These are phyloP conservation scores for Peucedramus taeniatus DNA, from an alignment of 2,113 vertebrate genomes.

Conservation along the genomic window DNA sequence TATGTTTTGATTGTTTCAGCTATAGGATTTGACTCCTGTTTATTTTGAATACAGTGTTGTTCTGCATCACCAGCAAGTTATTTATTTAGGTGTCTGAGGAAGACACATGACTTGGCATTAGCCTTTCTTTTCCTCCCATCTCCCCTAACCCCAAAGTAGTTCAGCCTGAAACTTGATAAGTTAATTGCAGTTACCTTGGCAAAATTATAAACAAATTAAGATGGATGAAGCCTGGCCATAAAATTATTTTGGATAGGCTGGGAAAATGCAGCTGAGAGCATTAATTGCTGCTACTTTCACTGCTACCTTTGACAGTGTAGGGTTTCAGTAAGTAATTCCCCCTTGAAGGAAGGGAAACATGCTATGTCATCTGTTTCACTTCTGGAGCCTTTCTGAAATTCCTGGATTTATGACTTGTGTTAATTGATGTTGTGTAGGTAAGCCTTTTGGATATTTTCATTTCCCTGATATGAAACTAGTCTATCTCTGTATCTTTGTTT, in stretches of 20 bases:
- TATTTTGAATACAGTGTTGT: background rate
- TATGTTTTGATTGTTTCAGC: background rate
- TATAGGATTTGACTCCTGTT: background rate
- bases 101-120: background rate
- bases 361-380: background rate
- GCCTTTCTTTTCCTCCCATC: background rate
- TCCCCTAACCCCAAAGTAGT: background rate
- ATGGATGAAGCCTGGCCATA: background rate
- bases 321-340: conserved; percentile 41
- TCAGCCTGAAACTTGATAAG: conserved; percentile 13
- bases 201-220: conserved; percentile 37
- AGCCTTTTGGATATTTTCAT: background rate
- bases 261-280: background rate
- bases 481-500: background rate
- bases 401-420: background rate
- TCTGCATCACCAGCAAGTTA: background rate
- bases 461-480: background rate
- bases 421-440: background rate
- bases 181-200: conserved; percentile 5
- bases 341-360: conserved; percentile 6
- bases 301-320: conserved; percentile 10
- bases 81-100: background rate
- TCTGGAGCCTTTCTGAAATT: conserved; percentile 24
- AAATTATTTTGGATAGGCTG: conserved; percentile 20
- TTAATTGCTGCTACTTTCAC: conserved; percentile 39